Evolutionary conservation across 2,797 vertebrate genomes (phyloP).

Genomic region (Pteronotus mesoamericanus): DNA sequence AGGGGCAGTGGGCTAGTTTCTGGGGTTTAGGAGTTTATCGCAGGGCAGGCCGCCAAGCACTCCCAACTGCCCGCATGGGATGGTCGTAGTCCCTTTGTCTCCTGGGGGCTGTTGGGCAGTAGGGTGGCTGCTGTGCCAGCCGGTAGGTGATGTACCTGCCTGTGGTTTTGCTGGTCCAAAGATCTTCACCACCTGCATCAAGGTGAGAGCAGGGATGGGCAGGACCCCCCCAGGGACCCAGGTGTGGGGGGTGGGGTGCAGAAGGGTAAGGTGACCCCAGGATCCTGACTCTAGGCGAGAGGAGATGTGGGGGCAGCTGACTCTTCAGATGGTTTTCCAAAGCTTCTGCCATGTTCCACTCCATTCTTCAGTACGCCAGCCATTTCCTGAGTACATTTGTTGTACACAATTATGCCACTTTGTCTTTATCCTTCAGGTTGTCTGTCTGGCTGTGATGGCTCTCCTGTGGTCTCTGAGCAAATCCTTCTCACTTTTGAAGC

Average conservation of each 20-base stretch:
- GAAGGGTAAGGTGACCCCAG: not conserved
- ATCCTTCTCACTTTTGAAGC: not conserved
- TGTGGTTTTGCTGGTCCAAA: conserved; percentile 94
- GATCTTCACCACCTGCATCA: conserved; percentile 94
- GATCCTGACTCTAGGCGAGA: not conserved
- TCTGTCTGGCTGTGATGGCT: not conserved
- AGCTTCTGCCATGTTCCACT: not conserved
- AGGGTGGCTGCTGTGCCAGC: conserved; percentile 88
- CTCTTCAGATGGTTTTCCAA: not conserved
- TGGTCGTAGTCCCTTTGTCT: not conserved
- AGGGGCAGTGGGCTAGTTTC: not conserved
- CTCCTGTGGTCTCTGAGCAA: not conserved
- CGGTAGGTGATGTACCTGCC: conserved; percentile 97
- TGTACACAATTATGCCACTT: accelerated
- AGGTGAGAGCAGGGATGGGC: accelerated
- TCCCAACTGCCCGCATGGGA: too few species aligned
- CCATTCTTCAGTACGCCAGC: not conserved
- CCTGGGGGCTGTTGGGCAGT: not conserved
- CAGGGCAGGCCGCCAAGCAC: not conserved
- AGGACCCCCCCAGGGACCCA: not conserved
- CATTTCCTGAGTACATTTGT: not conserved
- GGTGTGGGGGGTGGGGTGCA: too few species aligned
- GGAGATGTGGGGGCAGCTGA: not conserved
- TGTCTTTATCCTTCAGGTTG: not conserved
- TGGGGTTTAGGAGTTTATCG: accelerated